phyloP scores from a whole-genome alignment of 2,113 vertebrate species.

The Callopanchax toddi region DNA sequence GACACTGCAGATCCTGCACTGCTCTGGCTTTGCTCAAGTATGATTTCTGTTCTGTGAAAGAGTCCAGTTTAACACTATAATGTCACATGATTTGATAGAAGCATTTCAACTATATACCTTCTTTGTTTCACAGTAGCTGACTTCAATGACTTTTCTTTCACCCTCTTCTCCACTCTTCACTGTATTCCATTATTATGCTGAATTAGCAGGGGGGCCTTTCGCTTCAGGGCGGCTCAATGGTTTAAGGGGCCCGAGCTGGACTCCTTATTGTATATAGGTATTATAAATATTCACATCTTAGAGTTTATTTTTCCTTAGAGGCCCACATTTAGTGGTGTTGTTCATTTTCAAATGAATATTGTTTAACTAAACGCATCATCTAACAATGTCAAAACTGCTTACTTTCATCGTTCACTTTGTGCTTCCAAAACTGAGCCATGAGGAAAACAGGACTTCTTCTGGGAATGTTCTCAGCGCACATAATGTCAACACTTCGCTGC shows the following conservation, averaged over 20 bases:
- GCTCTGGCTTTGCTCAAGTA: conserved; percentile 25
- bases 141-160: not conserved
- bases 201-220: conserved; percentile 11
- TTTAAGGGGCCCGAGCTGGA: conserved; percentile 12
- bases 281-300: conserved; percentile 32
- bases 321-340: too few species aligned
- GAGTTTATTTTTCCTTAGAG: not conserved
- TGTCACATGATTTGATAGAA: not conserved
- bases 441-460: too few species aligned
- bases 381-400: too few species aligned
- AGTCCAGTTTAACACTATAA: conserved; percentile 10
- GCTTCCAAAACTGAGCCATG: too few species aligned
- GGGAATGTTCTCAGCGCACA: too few species aligned
- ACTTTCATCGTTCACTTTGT: too few species aligned
- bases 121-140: not conserved
- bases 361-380: too few species aligned
- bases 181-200: conserved; percentile 8
- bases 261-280: conserved; percentile 8
- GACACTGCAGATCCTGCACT: conserved; percentile 29
- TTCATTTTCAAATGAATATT: too few species aligned
- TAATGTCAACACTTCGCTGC: too few species aligned
- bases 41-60: conserved; percentile 18
- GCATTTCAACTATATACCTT: not conserved
- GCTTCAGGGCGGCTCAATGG: not conserved
- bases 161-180: not conserved